Conservation (phyloP, 1,140 invertebrate genomes). For the Augochlora pura region DNA sequence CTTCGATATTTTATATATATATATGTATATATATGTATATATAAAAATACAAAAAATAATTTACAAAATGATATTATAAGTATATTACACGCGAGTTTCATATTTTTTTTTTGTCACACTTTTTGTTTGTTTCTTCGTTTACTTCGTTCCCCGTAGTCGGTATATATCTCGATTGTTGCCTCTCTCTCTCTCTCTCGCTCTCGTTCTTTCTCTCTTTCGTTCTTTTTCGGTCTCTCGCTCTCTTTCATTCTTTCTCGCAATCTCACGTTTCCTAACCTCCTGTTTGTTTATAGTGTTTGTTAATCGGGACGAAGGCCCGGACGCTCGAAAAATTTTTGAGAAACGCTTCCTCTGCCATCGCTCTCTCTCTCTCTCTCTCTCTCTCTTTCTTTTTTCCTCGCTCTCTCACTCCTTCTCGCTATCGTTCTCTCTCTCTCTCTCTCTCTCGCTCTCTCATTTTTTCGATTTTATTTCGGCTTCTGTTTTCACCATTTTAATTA, state of each 20-base stretch:
- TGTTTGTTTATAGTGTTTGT: neutral
- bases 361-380: no score
- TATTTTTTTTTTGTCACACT: conserved; percentile 44
- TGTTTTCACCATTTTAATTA: neutral
- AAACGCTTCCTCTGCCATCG: conserved; percentile 46
- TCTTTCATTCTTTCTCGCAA: conserved; percentile 13
- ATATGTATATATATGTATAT: conserved; percentile 59
- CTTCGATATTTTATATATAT: conserved; percentile 62
- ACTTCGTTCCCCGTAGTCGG: conserved; percentile 40
- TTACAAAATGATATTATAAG: conserved; percentile 72
- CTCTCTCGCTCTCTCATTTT: no score
- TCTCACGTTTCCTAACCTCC: neutral
- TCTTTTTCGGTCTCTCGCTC: neutral
- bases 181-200: conserved; percentile 5
- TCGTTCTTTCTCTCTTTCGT: conserved; percentile 11
- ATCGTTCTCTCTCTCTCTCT: no score
- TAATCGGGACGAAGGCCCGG: conserved; percentile 17
- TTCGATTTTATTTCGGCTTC: neutral
- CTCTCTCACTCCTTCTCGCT: no score
- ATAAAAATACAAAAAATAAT: conserved; percentile 75
- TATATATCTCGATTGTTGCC: conserved; percentile 24
- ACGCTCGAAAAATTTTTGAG: conserved; percentile 55
- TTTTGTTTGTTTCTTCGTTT: conserved; percentile 48
- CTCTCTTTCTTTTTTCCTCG: no score
- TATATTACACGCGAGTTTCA: conserved; percentile 69